Evolutionary conservation across 2,113 vertebrate genomes (phyloP), one percentile per base, ranked within the genome.

Genomic region (Chrysemys picta): DNA sequence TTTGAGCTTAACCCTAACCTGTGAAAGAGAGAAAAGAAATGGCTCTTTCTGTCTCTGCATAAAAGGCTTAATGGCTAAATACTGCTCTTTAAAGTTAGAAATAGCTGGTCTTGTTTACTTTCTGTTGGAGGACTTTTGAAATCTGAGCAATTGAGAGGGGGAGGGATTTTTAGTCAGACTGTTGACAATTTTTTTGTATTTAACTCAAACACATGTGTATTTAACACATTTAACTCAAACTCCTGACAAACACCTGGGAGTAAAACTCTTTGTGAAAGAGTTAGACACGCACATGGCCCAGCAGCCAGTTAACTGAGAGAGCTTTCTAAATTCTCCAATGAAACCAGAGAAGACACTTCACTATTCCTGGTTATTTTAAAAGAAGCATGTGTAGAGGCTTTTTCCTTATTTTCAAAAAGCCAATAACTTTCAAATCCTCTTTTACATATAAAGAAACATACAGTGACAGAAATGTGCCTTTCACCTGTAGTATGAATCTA

Each of bases 1-100:
- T 96, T 95, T 93, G 1, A 0, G 57, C 90, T 91, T 94, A 85
- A 92, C 62, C 84, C 31, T 49, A 42, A 82, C 90, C 65, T 96
- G 0, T 76, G 31, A 80, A 82, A 1, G 6, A 69, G n/a, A 50
- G 56, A 38, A 85, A 57, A 52, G 47, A 87, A 24, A 19, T 85
- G 90, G 87, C 65, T 53, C 83, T 57, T 79, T 90, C 53, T 78
- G 31, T 89, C 82, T 24, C 69, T 54, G 8, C 53, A 19, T 24
- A 22, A 81, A 42, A 42, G 38, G 22, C 69, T 75, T 75, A 75
- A 42, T 38, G 21, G 16, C 35, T 42, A 38, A 38, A 42, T 75
- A 24, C 21, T 75, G 35, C 21, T 24, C 31, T 42, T 38, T 22
- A 75, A 24, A 75, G 50, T 38, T 54, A 31, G 50, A 89, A 72